Percentiles rank a stretch among this genome's conserved stretches.
Evolutionary conservation across 2,797 vertebrate genomes (phyloP).

Genomic region (Amazonetta brasiliensis): DNA sequence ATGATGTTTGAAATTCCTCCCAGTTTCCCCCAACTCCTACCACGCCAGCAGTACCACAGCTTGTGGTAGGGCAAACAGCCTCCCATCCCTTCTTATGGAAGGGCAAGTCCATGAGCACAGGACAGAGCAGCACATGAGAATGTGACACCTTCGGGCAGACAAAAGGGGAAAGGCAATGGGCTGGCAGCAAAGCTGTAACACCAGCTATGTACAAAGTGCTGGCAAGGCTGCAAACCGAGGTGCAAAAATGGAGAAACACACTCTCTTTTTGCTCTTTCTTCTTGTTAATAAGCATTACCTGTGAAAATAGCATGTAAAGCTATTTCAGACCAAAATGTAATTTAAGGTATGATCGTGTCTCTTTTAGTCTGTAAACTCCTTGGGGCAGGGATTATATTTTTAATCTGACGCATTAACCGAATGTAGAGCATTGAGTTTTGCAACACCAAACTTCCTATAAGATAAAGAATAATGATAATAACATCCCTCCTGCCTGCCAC

Average conservation of each 20-base stretch:
- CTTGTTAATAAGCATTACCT: background rate
- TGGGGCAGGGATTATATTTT: conserved; percentile 35
- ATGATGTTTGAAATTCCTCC: background rate
- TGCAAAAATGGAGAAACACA: rapidly evolving
- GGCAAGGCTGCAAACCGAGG: background rate
- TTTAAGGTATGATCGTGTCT: conserved; percentile 2
- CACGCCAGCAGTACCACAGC: rapidly evolving
- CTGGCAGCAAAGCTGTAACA: rapidly evolving
- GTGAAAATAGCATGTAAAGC: background rate
- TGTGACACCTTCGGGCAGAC: rapidly evolving
- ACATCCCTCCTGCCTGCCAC: background rate
- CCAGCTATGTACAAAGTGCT: rapidly evolving
- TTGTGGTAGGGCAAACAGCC: background rate
- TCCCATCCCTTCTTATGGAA: rapidly evolving
- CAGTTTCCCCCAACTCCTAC: background rate
- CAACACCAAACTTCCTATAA: conserved; percentile 8
- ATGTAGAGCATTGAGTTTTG: background rate
- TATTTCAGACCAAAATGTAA: conserved; percentile 26
- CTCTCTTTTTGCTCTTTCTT: background rate
- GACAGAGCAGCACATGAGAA: background rate
- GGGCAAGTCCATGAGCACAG: background rate
- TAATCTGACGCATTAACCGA: background rate
- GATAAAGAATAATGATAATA: background rate
- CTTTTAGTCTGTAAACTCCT: conserved; percentile 16
- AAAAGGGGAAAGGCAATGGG: background rate